These are phyloP conservation scores for Aphelenchoides besseyi DNA, from an alignment of 1,140 invertebrate genomes.

Conservation along the genomic window DNA sequence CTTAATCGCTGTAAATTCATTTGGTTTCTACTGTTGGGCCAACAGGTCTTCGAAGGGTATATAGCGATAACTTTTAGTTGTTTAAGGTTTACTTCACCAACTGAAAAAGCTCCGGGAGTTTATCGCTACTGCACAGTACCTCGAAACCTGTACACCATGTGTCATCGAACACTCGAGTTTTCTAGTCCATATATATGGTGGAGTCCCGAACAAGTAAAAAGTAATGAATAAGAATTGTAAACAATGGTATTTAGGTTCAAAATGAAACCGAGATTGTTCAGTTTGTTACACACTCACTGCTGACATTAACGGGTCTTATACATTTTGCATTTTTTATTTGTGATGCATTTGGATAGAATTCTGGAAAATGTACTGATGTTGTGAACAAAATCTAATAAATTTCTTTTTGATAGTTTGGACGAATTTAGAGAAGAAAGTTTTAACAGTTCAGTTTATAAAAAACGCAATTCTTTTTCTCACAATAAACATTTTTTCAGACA, in stretches of 20 bases:
- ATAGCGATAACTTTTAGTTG: slow-evolving; percentile 5
- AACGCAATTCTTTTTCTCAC: too few species aligned
- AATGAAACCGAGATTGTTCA: slow-evolving; percentile 31
- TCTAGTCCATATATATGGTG: slow-evolving; percentile 39
- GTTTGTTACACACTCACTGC: slow-evolving; percentile 21
- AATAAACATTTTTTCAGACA: too few species aligned
- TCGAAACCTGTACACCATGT: slow-evolving; percentile 27
- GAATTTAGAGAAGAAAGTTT: too few species aligned
- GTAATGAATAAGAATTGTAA: slow-evolving; percentile 14
- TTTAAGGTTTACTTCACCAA: slow-evolving; percentile 5
- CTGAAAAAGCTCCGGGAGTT: slow-evolving; percentile 9
- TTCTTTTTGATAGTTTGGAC: background rate
- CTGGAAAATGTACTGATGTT: background rate
- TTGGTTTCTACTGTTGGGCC: slow-evolving; percentile 33
- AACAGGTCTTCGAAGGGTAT: slow-evolving; percentile 19
- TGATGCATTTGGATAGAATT: slow-evolving; percentile 26
- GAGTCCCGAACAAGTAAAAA: slow-evolving; percentile 30
- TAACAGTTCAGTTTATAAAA: too few species aligned
- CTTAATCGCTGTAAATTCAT: slow-evolving; percentile 30
- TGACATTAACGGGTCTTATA: slow-evolving; percentile 21
- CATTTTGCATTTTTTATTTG: slow-evolving; percentile 22
- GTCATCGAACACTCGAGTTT: slow-evolving; percentile 37
- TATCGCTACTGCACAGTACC: slow-evolving; percentile 25
- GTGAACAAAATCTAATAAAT: background rate
- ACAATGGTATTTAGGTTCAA: slow-evolving; percentile 12